A percentile compares a stretch with the other conserved stretches of the same genome.
Conservation (phyloP, 92 coral and sea anemone species). For the Heliopora coerulea region DNA sequence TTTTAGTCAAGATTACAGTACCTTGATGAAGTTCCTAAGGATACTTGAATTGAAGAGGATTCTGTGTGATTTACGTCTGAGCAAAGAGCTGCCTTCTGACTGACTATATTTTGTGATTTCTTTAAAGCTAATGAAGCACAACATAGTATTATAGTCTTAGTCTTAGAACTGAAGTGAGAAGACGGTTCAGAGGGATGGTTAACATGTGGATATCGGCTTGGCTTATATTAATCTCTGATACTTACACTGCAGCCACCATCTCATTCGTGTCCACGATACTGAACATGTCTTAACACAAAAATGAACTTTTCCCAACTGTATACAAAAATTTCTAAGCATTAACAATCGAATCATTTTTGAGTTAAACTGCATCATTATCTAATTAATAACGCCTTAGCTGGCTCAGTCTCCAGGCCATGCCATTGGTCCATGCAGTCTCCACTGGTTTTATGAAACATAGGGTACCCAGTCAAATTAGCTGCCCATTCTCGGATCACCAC, state of each 20-base stretch:
- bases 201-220: not conserved
- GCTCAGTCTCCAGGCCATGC: no score
- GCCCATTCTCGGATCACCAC: no score
- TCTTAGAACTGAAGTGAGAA: not conserved
- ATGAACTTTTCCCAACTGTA: not conserved
- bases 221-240: not conserved
- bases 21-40: not conserved
- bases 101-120: not conserved
- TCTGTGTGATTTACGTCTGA: not conserved
- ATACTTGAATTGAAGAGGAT: no score
- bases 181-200: not conserved
- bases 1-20: not conserved
- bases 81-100: conserved; percentile 3
- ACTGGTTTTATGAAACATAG: no score
- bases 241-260: conserved; percentile 10
- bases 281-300: not conserved
- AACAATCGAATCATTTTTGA: not conserved
- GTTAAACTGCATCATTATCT: no score
- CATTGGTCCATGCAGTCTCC: no score
- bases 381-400: no score
- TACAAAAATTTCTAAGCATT: not conserved
- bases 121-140: conserved; percentile 6
- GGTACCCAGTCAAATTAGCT: no score
- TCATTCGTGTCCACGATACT: conserved; percentile 8
- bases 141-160: not conserved